Base-by-base conservation (phyloP, 2,888 invertebrate genomes). In the Mesorhabditis belari region DNA sequence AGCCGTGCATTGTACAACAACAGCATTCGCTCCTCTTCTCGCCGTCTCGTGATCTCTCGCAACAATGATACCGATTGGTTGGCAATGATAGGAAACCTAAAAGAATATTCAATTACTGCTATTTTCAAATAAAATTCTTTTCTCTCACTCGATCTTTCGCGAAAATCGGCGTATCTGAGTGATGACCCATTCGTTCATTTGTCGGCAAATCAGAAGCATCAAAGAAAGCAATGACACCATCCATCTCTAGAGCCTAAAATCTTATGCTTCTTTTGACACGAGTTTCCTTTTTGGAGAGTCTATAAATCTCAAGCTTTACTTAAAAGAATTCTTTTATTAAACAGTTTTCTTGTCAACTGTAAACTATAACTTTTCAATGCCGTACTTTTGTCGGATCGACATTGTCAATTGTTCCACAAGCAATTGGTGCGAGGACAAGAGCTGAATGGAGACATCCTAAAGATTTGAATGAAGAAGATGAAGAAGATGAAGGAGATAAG, bases 221-320 rank as follows among this genome's bases (percentile, higher is more conserved):
- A 71, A 87, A 87, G 81, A 89, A 91, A 24, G 87, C 89, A n/a
- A 88, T 86, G 0, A 93, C 92, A 0, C 93, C 92, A 4, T 88
- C 86, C 76, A 88, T 80, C 3, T 85, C 83, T 62, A 93, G 81
- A 0, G 93, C 92, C 76, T 87, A 86, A 50, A 50, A 50, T 9
- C n/a, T n/a, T n/a, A 35, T 6, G 9, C 17, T 17, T 12, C 6
- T 35, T 35, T 6, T 12, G 19, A 23, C 51, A 50, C 6, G 51
- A 50, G 9, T 50, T 19, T 9, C 12, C 9, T 19, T 19, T 50
- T 35, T 35, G 9, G 21, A 9, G 12, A n/a, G 51, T n/a, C 17
- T 1, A 50, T 9, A 50, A 23, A 9, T 50, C 19, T n/a, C 9
- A 19, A 1, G 51, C 9, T 50, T 50, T 50, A n/a, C n/a, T n/a